Percentiles rank a stretch among this genome's conserved stretches.
phyloP scores from a whole-genome alignment of 2,888 invertebrate species.

The Epirrhoe tristata region DNA sequence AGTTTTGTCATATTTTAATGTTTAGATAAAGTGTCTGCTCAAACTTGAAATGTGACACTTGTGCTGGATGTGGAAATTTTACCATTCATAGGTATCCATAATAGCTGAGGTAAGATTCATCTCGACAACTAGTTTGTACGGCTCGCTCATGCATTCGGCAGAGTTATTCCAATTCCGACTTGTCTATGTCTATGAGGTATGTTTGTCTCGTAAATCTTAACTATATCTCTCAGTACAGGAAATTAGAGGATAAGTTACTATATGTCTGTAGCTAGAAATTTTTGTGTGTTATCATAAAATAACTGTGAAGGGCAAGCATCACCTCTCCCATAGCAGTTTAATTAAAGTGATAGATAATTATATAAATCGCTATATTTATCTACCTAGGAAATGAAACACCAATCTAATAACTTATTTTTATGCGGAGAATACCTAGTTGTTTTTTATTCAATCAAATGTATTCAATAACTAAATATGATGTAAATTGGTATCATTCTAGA shows the following conservation, averaged over 20 bases:
- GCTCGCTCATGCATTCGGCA: conserved; percentile 26
- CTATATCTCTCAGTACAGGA: conserved; percentile 85
- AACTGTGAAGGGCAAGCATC: conserved; percentile 41
- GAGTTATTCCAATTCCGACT: conserved; percentile 45
- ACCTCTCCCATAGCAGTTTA: conserved; percentile 39
- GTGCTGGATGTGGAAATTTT: conserved; percentile 57
- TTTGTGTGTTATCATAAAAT: conserved; percentile 62
- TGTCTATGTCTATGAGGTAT: conserved; percentile 63
- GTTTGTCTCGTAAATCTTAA: conserved; percentile 60
- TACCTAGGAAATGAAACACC: conserved; percentile 45
- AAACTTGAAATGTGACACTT: conserved; percentile 64
- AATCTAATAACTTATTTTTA: conserved; percentile 38
- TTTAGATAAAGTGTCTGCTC: conserved; percentile 48
- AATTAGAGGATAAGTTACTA: conserved; percentile 78
- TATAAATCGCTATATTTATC: conserved; percentile 46
- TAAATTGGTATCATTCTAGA: not conserved
- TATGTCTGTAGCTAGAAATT: conserved; percentile 76
- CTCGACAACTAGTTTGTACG: conserved; percentile 34
- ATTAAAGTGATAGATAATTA: conserved; percentile 42
- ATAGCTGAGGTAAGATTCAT: conserved; percentile 43
- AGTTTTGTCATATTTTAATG: conserved; percentile 62
- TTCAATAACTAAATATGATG: not conserved
- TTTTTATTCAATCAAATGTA: not conserved
- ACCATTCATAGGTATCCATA: conserved; percentile 49
- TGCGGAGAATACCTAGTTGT: conserved; percentile 15